Conservation (phyloP, 2,113 vertebrate species). For the Elachura formosa region DNA sequence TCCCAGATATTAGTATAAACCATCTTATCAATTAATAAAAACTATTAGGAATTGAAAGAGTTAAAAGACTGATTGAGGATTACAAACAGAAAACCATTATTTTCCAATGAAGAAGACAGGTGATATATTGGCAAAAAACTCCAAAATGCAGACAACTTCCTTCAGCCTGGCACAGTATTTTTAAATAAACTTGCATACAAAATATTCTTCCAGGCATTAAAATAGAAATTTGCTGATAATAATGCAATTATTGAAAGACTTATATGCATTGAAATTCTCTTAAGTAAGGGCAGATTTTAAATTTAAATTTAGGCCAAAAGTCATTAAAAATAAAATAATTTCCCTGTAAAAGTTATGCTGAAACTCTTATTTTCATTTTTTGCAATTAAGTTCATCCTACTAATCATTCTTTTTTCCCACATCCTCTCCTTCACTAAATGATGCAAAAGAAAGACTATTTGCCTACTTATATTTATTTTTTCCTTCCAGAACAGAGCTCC, state of each 20-base stretch:
- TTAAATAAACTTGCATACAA: not conserved
- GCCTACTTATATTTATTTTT: not conserved
- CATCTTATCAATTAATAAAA: not conserved
- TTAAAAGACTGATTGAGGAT: not conserved
- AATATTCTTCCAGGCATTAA: not conserved
- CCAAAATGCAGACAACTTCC: not conserved
- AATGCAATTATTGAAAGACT: constrained; percentile 7
- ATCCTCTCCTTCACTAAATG: not conserved
- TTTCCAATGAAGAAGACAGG: not conserved
- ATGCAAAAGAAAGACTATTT: not conserved
- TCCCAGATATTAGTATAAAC: not conserved
- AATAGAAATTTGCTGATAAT: not conserved
- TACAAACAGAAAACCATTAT: not conserved
- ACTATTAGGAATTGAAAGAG: not conserved
- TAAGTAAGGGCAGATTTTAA: constrained; percentile 14
- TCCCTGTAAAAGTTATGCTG: not conserved
- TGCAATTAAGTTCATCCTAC: not conserved
- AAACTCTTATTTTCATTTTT: not conserved
- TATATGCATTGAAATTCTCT: constrained; percentile 16
- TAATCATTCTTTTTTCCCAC: not conserved
- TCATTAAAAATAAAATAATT: constrained; percentile 52
- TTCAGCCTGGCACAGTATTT: not conserved
- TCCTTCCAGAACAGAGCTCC: not conserved
- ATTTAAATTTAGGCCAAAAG: constrained; percentile 33
- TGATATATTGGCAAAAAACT: not conserved